phyloP scores from a whole-genome alignment of 2,888 invertebrate species.

The Chrysolina oricalcia region DNA sequence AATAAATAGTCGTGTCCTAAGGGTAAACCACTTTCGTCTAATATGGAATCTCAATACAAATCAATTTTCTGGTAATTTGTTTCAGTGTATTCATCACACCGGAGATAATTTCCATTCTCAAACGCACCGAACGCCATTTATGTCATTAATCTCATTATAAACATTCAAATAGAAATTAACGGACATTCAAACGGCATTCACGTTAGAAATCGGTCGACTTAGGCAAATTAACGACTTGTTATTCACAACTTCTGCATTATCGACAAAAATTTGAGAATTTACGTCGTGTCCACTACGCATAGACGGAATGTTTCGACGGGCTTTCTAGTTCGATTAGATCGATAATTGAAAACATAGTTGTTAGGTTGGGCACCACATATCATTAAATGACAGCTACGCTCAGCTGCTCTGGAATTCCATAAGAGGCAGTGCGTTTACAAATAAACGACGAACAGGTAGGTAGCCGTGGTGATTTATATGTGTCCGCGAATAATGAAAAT shows the following conservation, averaged over 20 bases:
- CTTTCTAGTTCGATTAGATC: constrained; percentile 12
- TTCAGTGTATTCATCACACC: not conserved
- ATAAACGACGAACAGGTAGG: not conserved
- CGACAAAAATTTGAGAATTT: constrained; percentile 16
- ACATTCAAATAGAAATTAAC: constrained; percentile 4
- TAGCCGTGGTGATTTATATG: not conserved
- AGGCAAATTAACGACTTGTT: constrained; percentile 5
- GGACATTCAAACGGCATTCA: constrained; percentile 13
- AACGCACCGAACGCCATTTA: not conserved
- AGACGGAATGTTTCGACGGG: constrained; percentile 6
- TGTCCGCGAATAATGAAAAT: not conserved
- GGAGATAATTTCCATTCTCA: not conserved
- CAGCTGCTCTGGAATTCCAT: constrained; percentile 2
- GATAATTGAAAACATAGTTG: constrained; percentile 10
- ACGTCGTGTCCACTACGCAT: not conserved
- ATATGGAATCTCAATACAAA: not conserved
- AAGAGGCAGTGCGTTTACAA: constrained; percentile 12
- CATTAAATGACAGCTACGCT: not conserved
- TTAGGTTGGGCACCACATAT: constrained; percentile 14
- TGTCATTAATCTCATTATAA: not conserved
- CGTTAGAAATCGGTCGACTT: constrained; percentile 16
- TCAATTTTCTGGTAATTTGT: not conserved
- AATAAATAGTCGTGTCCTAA: no score
- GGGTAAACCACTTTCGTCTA: no score
- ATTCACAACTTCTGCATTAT: not conserved